These are phyloP conservation scores for Clitarchus hookeri DNA, from an alignment of 2,888 invertebrate genomes.

Conservation along the genomic window DNA sequence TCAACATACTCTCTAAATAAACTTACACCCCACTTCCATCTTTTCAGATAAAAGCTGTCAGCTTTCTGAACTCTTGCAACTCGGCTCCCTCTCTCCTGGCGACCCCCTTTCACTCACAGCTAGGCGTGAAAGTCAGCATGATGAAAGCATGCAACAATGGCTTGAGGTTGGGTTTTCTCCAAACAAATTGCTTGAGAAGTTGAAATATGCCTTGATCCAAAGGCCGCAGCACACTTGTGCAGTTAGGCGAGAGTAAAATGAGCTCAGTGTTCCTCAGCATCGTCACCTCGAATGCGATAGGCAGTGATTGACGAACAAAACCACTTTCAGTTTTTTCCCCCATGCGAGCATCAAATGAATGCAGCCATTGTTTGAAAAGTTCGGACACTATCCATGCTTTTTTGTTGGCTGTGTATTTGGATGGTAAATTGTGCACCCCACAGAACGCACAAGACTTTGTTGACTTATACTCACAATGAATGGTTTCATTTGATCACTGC, in stretches of 20 bases:
- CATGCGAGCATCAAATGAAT: constrained; percentile 29
- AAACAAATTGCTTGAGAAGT: background rate
- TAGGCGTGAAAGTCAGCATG: background rate
- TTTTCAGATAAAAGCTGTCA: background rate
- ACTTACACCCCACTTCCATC: too few relatives aligned
- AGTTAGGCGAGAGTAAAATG: constrained; percentile 25
- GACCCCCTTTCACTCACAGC: too few relatives aligned
- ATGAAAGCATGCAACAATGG: background rate
- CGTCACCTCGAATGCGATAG: constrained; percentile 27
- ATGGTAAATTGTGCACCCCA: constrained; percentile 22
- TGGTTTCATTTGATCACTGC: constrained; percentile 29
- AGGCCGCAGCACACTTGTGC: constrained; percentile 30
- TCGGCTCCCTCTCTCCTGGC: background rate
- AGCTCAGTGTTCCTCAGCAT: constrained; percentile 28
- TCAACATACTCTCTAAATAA: background rate
- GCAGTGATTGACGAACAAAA: constrained; percentile 29
- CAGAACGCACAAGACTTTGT: constrained; percentile 27
- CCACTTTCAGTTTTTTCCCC: constrained; percentile 31
- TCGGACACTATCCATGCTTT: constrained; percentile 25
- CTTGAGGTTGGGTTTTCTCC: background rate
- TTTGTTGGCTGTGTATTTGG: constrained; percentile 28
- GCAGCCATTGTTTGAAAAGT: constrained; percentile 23
- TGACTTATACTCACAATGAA: constrained; percentile 33
- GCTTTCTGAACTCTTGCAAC: background rate
- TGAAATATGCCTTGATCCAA: background rate